Base-by-base conservation (phyloP, 2,113 vertebrate species). In the Stegastes partitus region DNA sequence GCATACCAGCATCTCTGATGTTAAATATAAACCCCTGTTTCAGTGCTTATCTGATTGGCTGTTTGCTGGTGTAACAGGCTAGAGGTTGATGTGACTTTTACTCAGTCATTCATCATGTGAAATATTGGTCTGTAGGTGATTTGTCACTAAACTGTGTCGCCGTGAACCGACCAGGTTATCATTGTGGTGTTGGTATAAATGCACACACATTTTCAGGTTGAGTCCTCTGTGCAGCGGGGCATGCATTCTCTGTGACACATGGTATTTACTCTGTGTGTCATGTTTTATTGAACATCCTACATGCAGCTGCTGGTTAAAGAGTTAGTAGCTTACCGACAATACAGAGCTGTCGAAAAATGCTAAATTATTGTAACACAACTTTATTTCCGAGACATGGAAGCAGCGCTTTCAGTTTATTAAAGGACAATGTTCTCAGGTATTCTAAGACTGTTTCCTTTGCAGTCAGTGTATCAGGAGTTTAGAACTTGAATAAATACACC, bases 1-100 rank as follows among this genome's bases (percentile, higher is more conserved):
- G 47, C 31, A 64, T 74, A 58, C 8, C 70, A 39, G 45, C 56
- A 63, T 74, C 49, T 74, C 59, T 63, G 49, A 51, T 45, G 59
- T 26, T 63, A 44, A 63, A 73, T 55, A 45, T 54, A 42, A 74
- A 55, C 59, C 37, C 21, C 39, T 16, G 10, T 44, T 23, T 54
- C 54, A 18, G n/a, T 21, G 34, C 23, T 74, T 42, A 63, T 63
- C 49, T 64, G 70, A 64, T 23, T 58, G 54, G 42, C 57, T 53
- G 56, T 62, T 62, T 72, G 69, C 50, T 42, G 37, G 34, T 14
- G 23, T 64, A 51, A 54, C 19, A 4, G 14, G 59, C 23, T 5
- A 6, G 70, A 53, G 23, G 49, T 74, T 47, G n/a, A n/a, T 57
- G 50, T 26, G 25, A 63, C 59, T 23, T n/a, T 54, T 74, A 51